These are phyloP conservation scores for Chaenodraco wilsoni DNA, from an alignment of 2,797 vertebrate species.

Conservation along the genomic window DNA sequence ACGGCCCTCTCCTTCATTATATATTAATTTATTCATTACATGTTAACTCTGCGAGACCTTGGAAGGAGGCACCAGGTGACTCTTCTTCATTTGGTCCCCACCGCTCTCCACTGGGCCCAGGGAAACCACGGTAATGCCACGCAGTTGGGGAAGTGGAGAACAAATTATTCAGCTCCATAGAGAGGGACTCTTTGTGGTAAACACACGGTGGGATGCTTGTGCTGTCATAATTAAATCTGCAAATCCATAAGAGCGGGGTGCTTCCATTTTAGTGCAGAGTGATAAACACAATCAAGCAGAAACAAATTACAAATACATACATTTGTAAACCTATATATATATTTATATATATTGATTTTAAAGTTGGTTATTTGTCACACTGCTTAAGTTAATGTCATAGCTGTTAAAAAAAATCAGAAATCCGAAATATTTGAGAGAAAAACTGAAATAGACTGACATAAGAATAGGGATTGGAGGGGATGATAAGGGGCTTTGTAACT, in stretches of 20 bases:
- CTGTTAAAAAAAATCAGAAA: background rate
- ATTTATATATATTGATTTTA: background rate
- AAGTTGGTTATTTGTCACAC: background rate
- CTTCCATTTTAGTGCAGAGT: constrained; percentile 51
- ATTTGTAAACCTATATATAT: background rate
- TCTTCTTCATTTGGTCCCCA: constrained; percentile 82
- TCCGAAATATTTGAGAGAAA: constrained; percentile 5
- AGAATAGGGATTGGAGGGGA: background rate
- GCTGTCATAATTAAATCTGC: constrained; percentile 83
- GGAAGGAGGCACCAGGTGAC: constrained; percentile 81
- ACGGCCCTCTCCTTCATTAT: constrained; percentile 79
- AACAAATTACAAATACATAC: background rate
- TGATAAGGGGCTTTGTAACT: constrained; percentile 46
- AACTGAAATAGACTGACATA: background rate
- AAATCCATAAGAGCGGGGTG: constrained; percentile 75
- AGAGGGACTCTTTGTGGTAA: constrained; percentile 80
- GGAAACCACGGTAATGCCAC: constrained; percentile 79
- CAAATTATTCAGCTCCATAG: constrained; percentile 81
- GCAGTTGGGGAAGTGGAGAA: constrained; percentile 78
- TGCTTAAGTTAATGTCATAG: background rate
- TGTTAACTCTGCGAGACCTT: constrained; percentile 85
- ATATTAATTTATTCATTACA: constrained; percentile 89
- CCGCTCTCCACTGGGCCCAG: constrained; percentile 76
- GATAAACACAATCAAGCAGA: constrained; percentile 45
- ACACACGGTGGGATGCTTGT: constrained; percentile 76